Conservation (phyloP, 1,140 invertebrate genomes). For the Dufourea novaeangliae region DNA sequence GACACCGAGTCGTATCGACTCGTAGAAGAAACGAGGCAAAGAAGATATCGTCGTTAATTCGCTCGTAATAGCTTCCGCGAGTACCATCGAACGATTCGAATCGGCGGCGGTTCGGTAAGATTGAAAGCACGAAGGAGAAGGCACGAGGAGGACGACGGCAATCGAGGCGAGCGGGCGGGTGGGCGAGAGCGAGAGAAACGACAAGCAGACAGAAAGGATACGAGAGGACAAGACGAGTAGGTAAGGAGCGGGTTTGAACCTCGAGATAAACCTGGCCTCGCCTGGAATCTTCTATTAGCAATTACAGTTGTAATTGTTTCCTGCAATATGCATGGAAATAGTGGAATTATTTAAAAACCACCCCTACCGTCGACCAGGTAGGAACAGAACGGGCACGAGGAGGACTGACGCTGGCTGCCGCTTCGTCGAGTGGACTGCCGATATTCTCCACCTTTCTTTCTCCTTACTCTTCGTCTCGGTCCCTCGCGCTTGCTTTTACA, state of each 20-base stretch:
- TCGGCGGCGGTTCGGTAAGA: slow-evolving; percentile 44
- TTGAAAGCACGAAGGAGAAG: slow-evolving; percentile 50
- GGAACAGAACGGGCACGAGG: neutral
- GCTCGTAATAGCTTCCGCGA: slow-evolving; percentile 15
- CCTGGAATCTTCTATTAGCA: slow-evolving; percentile 82
- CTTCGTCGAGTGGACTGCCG: slow-evolving; percentile 62
- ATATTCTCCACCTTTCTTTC: slow-evolving; percentile 31
- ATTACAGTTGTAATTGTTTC: slow-evolving; percentile 83
- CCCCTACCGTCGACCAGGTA: slow-evolving; percentile 55
- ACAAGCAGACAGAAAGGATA: slow-evolving; percentile 35
- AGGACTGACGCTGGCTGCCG: slow-evolving; percentile 36
- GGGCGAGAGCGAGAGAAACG: neutral
- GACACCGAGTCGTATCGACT: too few species aligned
- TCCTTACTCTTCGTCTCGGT: slow-evolving; percentile 46
- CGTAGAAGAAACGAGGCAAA: neutral
- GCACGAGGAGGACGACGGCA: slow-evolving; percentile 7
- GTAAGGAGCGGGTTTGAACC: slow-evolving; percentile 69
- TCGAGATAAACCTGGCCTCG: slow-evolving; percentile 80
- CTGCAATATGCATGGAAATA: slow-evolving; percentile 82
- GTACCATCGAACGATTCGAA: slow-evolving; percentile 31
- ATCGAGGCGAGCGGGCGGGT: neutral
- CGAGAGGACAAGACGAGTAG: slow-evolving; percentile 45
- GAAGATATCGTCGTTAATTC: slow-evolving; percentile 27
- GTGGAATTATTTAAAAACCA: slow-evolving; percentile 82
- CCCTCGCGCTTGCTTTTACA: slow-evolving; percentile 43